Evolutionary conservation across 2,113 vertebrate genomes (phyloP), one percentile per base, ranked within the genome.

Genomic region (Mola mola): DNA sequence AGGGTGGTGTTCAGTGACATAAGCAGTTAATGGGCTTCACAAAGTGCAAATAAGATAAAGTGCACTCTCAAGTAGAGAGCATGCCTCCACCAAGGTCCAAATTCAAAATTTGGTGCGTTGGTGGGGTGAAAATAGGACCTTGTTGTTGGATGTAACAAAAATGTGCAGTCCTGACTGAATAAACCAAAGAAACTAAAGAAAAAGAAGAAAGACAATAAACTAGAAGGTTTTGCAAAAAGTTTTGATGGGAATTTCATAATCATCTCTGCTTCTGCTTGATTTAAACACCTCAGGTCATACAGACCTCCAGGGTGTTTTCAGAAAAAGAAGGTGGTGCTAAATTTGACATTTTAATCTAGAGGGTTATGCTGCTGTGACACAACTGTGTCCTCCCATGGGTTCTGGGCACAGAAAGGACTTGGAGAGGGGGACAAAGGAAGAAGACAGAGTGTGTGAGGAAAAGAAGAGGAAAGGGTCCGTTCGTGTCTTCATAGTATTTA

Each of bases 401-500:
- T 77, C 72, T 68, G 62, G 83, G 48, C 77, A 66, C 61, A 47
- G 68, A 6, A 9, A 78, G 81, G 66, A 50, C 65, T 55, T 9
- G 13, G 51, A 43, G 38, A 69, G 67, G 62, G 66, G 63, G 57
- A 49, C 57, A 61, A 49, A 31, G 29, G 47, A 66, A 44, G 56
- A 64, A 46, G 38, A 5, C 44, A 46, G 59, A 71, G 75, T 60
- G 60, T 59, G 65, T 41, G 59, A 63, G 63, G 50, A 72, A 46
- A 40, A 67, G 75, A 34, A 65, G 67, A 70, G 42, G 70, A 65
- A n/a, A n/a, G 21, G 55, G 61, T 41, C 53, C 56, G 88, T 65
- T 68, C 90, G 88, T 91, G 90, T 83, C 83, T 69, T 84, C 55
- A 47, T 31, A 21, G 81, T 88, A 88, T 89, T 90, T 90, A 79